These are phyloP conservation scores for Microctonus aethiopoides DNA, from an alignment of 2,888 invertebrate genomes.

Conservation along the genomic window DNA sequence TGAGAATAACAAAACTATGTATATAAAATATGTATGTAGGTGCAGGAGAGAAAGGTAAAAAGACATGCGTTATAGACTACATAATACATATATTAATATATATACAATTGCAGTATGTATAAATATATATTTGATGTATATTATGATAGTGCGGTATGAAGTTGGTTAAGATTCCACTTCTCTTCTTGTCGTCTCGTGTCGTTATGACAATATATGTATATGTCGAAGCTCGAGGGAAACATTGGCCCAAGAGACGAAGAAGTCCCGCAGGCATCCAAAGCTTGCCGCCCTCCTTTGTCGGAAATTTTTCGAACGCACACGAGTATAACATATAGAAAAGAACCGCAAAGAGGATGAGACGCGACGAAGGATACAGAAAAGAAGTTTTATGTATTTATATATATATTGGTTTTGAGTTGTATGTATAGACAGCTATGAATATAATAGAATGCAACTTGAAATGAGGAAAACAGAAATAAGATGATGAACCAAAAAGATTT, in stretches of 20 bases:
- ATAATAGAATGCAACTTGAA: not conserved
- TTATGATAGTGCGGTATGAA: slow-evolving; percentile 13
- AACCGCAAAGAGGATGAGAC: slow-evolving; percentile 29
- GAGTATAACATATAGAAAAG: slow-evolving; percentile 39
- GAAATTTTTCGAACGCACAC: slow-evolving; percentile 61
- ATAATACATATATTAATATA: too few species aligned
- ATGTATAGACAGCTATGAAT: not conserved
- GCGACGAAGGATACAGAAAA: not conserved
- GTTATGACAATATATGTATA: slow-evolving; percentile 46
- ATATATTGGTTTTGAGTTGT: not conserved
- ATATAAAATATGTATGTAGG: too few species aligned
- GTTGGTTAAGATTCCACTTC: slow-evolving; percentile 6
- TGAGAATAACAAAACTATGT: too few species aligned
- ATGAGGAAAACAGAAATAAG: slow-evolving; percentile 2
- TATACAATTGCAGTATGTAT: too few species aligned
- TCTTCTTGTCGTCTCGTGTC: slow-evolving; percentile 29
- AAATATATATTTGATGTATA: slow-evolving; percentile 13
- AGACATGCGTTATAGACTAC: slow-evolving; percentile 15
- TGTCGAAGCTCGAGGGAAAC: slow-evolving; percentile 50
- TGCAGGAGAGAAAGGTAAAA: slow-evolving; percentile 21
- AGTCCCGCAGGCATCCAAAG: slow-evolving; percentile 52
- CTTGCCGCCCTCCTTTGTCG: slow-evolving; percentile 60
- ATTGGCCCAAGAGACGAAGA: slow-evolving; percentile 47
- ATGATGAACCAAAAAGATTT: not conserved
- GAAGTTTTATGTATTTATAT: slow-evolving; percentile 11